Evolutionary conservation across 2,113 vertebrate species (phyloP), one percentile per base, ranked within the genome.

Genomic region (Microtus oregoni): DNA sequence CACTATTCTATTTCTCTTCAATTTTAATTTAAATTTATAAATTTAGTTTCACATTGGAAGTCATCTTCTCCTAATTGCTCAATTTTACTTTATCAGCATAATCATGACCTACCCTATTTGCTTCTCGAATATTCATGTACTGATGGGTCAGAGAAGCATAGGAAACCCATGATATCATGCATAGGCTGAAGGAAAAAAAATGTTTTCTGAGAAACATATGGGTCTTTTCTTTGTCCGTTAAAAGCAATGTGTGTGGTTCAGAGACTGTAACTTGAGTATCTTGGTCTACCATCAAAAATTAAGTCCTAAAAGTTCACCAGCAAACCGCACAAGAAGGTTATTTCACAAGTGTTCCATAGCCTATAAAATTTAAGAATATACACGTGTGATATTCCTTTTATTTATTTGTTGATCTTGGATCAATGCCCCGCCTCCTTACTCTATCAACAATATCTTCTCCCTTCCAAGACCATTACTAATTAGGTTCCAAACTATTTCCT

Each of bases 1-100:
- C 30, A 63, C 13, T 91, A 79, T 32, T 88, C 76, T 94, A 30
- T 63, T 32, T 72, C 68, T 67, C 17, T 91, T 83, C 19, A 61
- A 81, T 79, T 86, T n/a, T n/a, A n/a, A n/a, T n/a, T n/a, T n/a
- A n/a, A n/a, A n/a, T 6, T 92, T 11, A 92, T 44, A 94, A 76
- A 93, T 96, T 82, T 89, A 92, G n/a, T 92, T 93, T 90, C 38
- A 79, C n/a, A 92, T 95, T 92, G 89, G 50, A 95, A 90, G 24
- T 86, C 72, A 86, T 87, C 17, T 95, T 83, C 17, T 95, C 86
- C 50, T 77, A 78, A 50, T 78, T 96, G 20, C 20, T 83, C 68
- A 85, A 44, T 91, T 94, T 50, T 10, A 28, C 93, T 94, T 97
- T 67, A 91, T 91, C 86, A 65, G n/a, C 79, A 67, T 77, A 24